Evolutionary conservation across 2,797 vertebrate species (phyloP).

Genomic region (Parotocinclus haroldoi): DNA sequence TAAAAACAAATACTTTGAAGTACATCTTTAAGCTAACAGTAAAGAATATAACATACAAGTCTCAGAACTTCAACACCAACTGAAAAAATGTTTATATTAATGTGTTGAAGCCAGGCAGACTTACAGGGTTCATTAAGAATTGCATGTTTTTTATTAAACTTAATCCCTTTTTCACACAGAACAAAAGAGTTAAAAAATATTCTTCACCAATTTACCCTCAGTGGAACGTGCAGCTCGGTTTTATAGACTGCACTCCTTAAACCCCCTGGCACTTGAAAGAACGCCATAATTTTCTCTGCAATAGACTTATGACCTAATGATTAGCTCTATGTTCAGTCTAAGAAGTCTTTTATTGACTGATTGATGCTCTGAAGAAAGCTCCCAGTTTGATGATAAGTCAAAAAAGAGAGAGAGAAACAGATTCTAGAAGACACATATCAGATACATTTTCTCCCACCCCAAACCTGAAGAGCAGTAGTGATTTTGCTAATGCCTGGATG

Average conservation of each 20-base stretch:
- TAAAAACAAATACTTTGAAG: slow-evolving; percentile 26
- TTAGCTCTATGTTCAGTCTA: slow-evolving; percentile 37
- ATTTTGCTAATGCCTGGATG: slow-evolving; percentile 44
- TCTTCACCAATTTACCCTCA: neutral
- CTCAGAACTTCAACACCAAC: neutral
- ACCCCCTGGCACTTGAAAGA: slow-evolving; percentile 18
- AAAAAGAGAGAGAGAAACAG: slow-evolving; percentile 22
- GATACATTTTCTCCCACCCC: slow-evolving; percentile 27
- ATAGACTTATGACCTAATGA: slow-evolving; percentile 45
- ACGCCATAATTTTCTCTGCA: slow-evolving; percentile 35
- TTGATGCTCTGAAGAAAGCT: slow-evolving; percentile 40
- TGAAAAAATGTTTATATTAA: neutral
- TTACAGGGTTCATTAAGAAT: slow-evolving; percentile 2
- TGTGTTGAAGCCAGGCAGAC: slow-evolving; percentile 1
- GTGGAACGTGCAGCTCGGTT: neutral
- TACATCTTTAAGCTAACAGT: slow-evolving; percentile 3
- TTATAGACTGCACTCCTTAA: neutral
- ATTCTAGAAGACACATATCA: slow-evolving; percentile 26
- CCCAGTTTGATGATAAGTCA: slow-evolving; percentile 46
- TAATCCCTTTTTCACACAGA: neutral
- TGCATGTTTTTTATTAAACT: slow-evolving; percentile 3
- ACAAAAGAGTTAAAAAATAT: too few relatives aligned
- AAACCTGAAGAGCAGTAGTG: slow-evolving; percentile 41
- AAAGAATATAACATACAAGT: neutral
- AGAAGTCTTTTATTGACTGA: slow-evolving; percentile 47